phyloP scores from a whole-genome alignment of 2,888 invertebrate species.

The Yponomeuta cagnagella region DNA sequence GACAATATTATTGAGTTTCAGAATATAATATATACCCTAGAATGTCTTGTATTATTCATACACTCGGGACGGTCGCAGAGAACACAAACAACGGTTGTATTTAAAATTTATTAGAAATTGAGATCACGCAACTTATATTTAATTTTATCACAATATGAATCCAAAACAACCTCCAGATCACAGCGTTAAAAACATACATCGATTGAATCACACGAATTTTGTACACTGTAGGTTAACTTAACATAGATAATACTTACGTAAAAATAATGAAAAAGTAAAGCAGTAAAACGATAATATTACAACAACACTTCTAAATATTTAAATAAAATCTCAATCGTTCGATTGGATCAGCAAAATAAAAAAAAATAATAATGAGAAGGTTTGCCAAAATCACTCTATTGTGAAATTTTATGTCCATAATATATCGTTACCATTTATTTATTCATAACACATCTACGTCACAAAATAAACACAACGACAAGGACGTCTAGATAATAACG shows the following conservation, averaged over 20 bases:
- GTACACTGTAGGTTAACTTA: slow-evolving; percentile 23
- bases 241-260: slow-evolving; percentile 4
- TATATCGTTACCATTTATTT: background rate
- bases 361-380: background rate
- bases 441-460: background rate
- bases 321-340: background rate
- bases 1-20: slow-evolving; percentile 53
- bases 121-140: slow-evolving; percentile 65
- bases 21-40: slow-evolving; percentile 36
- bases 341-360: background rate
- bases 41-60: background rate
- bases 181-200: slow-evolving; percentile 22
- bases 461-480: background rate
- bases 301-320: background rate
- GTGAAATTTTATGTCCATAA: background rate
- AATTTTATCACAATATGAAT: slow-evolving; percentile 40
- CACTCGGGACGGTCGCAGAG: background rate
- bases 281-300: background rate
- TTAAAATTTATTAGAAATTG: slow-evolving; percentile 27
- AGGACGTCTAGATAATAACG: background rate
- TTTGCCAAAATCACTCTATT: background rate
- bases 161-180: slow-evolving; percentile 20
- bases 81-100: background rate
- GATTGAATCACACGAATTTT: slow-evolving; percentile 27
- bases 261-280: slow-evolving; percentile 3